These are phyloP conservation scores for Mnemiopsis leidyi DNA, from an alignment of 37 sponge, comb jelly and placozoan species.

Conservation along the genomic window DNA sequence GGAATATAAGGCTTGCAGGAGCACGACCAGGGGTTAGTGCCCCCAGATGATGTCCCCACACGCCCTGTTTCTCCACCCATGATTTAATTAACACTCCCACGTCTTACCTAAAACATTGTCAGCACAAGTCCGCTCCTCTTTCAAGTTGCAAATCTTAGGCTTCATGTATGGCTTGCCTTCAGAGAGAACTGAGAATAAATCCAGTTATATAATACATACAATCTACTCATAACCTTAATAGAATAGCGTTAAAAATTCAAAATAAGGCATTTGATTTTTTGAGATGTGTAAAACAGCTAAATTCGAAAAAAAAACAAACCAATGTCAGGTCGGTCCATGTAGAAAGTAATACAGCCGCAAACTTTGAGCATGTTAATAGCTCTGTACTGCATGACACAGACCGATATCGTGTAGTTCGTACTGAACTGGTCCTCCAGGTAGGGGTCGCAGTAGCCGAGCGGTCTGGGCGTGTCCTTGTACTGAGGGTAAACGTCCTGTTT, in stretches of 20 bases:
- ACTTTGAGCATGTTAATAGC: neutral
- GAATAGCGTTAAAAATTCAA: too few relatives aligned
- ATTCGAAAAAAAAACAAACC: too few relatives aligned
- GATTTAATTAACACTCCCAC: too few relatives aligned
- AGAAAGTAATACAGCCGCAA: constrained; percentile 25
- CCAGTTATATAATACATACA: neutral
- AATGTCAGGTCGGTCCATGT: constrained; percentile 26
- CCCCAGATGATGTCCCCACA: too few relatives aligned
- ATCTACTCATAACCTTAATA: too few relatives aligned
- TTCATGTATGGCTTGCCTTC: neutral
- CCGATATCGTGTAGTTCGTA: neutral
- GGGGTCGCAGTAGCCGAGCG: constrained; percentile 39
- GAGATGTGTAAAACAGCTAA: too few relatives aligned
- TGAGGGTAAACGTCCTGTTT: neutral
- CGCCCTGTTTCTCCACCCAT: too few relatives aligned
- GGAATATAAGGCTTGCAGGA: too few relatives aligned
- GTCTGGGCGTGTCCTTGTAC: neutral
- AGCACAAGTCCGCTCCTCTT: neutral
- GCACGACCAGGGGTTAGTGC: too few relatives aligned
- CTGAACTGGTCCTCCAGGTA: neutral
- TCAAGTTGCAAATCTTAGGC: neutral
- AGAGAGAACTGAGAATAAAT: neutral
- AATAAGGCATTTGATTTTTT: too few relatives aligned
- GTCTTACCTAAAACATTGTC: neutral
- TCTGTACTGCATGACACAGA: constrained; percentile 20